Base-by-base conservation (phyloP, 2,113 vertebrate species). In the Aleadryas rufinucha region DNA sequence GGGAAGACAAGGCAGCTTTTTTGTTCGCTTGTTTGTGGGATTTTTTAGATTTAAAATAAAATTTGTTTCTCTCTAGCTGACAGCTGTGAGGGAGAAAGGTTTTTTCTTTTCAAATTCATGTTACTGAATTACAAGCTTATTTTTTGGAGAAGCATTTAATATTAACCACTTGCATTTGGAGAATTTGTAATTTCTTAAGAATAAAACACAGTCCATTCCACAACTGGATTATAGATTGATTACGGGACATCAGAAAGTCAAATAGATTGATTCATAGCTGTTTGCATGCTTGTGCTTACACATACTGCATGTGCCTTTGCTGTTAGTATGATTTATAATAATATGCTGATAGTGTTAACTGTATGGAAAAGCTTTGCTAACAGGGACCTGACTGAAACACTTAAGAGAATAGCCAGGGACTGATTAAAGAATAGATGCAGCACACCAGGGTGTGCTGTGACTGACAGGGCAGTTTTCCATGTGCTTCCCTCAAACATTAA, bases 51-150 rank as follows among this genome's bases (percentile, higher is more conserved):
- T 35, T 60, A n/a, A 92, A 80, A 42, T 61, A 70, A 81, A 94
- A 86, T 56, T 70, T 81, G 31, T 54, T 93, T 95, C 47, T 75
- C 18, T 91, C 35, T 88, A 63, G 4, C 42, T 89, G 60, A 35
- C 47, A 81, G 60, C n/a, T 94, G 9, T 56, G 44, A 89, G 27
- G 17, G 10, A 86, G 49, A 64, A 87, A 68, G 22, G 27, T 45
- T 59, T 54, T 42, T 52, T 15, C 5, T 52, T 15, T 6, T 12
- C 1, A 15, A 84, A 53, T 39, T 57, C 54, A 19, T 47, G 6
- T 81, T 87, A 86, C 86, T 88, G 77, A 95, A 93, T 95, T 74
- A 90, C 63, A 92, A 84, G 42, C 63, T 68, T 94, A 49, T 56
- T 88, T 96, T 93, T 85, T 87, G 10, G 31, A 90, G 71, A 68